Base-by-base conservation (phyloP, 2,888 invertebrate genomes). In the Agriopis marginaria region DNA sequence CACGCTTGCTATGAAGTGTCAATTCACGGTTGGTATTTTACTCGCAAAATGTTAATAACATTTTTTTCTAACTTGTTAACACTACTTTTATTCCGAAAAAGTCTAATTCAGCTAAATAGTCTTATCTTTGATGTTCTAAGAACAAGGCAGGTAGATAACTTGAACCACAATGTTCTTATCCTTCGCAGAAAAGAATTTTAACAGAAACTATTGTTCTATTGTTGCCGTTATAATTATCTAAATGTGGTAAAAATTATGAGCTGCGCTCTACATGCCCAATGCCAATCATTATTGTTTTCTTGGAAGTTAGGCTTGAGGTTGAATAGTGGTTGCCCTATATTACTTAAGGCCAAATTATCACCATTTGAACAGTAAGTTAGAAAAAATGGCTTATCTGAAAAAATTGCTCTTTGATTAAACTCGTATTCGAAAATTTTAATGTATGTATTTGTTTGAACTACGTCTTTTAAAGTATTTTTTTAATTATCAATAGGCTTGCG, bases 201-300 rank as follows among this genome's bases (percentile, higher is more conserved):
- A 62, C 66, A 66, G 64, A 59, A 71, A 62, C 75, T 66, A 74
- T 74, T 76, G 74, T 76, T 74, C 74, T 66, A 73, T 74, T 73
- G 76, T 72, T 75, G 42, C 54, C 56, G 72, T 49, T 71, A 63
- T 73, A 73, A 70, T 73, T 72, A 73, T 62, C 66, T 70, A 70
- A 74, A 66, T 72, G 68, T 65, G 66, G 68, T 69, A 68, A 63
- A 76, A 71, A 76, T 75, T 75, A 70, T 66, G 59, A 69, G 51
- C 66, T 65, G 60, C 64, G 60, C 65, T 65, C 68, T 64, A 64
- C 65, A 70, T 66, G 63, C 66, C 66, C 64, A 71, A 74, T 75
- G 68, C 71, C 70, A 71, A 63, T 70, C 54, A 55, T 63, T 63
- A 53, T 70, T 62, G 45, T 68, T 53, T 68, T 64, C 54, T 69